phyloP scores from a whole-genome alignment of 2,888 invertebrate genomes.

The Cylindroiulus punctatus region DNA sequence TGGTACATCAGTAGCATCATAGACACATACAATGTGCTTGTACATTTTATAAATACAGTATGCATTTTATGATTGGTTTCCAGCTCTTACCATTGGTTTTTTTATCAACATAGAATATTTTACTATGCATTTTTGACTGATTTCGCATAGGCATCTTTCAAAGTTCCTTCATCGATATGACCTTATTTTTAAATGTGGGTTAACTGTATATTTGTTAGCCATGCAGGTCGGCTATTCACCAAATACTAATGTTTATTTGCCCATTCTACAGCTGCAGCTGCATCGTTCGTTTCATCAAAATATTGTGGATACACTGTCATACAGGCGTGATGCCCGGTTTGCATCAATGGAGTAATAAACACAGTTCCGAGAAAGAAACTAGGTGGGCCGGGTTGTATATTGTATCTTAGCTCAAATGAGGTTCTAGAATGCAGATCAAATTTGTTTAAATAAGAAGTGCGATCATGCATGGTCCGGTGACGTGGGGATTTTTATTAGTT shows the following conservation, averaged over 20 bases:
- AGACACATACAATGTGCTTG: no score
- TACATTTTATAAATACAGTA: no score
- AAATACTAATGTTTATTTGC: slow-evolving; percentile 16
- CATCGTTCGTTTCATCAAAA: background rate
- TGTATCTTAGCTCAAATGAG: background rate
- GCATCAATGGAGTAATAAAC: background rate
- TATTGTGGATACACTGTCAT: slow-evolving; percentile 5
- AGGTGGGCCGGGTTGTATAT: background rate
- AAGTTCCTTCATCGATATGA: background rate
- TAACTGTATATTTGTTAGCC: background rate
- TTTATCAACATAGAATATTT: background rate
- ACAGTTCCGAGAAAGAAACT: background rate
- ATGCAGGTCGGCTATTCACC: background rate
- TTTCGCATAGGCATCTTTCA: background rate
- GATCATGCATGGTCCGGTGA: no score
- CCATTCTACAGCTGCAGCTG: background rate
- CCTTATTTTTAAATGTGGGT: slow-evolving; percentile 11
- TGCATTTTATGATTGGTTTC: no score
- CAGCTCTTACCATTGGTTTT: no score
- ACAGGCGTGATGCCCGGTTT: background rate
- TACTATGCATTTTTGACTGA: background rate
- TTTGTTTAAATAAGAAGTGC: no score
- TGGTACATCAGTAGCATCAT: no score
- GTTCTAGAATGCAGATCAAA: background rate
- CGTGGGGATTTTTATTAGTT: no score